A percentile compares a stretch with the other conserved stretches of the same genome.
Evolutionary conservation across 2,888 invertebrate genomes (phyloP).

Genomic region (Pardosa pseudoannulata): DNA sequence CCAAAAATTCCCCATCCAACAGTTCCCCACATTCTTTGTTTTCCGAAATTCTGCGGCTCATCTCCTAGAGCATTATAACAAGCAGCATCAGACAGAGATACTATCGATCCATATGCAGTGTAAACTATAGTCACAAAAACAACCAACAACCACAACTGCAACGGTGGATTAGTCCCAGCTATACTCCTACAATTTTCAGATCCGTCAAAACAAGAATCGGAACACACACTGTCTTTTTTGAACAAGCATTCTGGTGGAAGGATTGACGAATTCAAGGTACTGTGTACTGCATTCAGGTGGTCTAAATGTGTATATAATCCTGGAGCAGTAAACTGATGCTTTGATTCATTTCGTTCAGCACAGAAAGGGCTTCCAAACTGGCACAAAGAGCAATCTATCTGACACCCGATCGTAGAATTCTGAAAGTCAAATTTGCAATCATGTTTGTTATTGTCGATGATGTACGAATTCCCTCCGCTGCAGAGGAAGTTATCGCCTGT

Average conservation of each 20-base stretch:
- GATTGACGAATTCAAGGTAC: too few species aligned
- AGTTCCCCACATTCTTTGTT: slow-evolving; percentile 91
- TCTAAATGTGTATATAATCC: too few species aligned
- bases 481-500: neutral
- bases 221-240: neutral
- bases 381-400: neutral
- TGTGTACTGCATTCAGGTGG: too few species aligned
- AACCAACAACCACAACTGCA: slow-evolving; percentile 87
- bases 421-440: neutral
- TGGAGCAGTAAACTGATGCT: too few species aligned
- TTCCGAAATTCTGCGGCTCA: slow-evolving; percentile 86
- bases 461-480: neutral
- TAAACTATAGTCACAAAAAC: slow-evolving; percentile 86
- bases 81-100: slow-evolving; percentile 92
- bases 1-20: slow-evolving; percentile 90
- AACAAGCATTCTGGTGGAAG: too few species aligned
- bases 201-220: neutral
- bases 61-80: slow-evolving; percentile 90
- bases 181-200: neutral
- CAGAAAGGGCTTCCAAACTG: neutral
- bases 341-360: too few species aligned
- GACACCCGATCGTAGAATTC: neutral
- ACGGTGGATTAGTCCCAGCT: neutral
- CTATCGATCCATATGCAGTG: slow-evolving; percentile 90
- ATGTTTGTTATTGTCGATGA: neutral